A percentile compares a stretch with the other conserved stretches of the same genome.
Conservation (phyloP, 2,797 vertebrate genomes). For the Microctenopoma stevenorrisi region DNA sequence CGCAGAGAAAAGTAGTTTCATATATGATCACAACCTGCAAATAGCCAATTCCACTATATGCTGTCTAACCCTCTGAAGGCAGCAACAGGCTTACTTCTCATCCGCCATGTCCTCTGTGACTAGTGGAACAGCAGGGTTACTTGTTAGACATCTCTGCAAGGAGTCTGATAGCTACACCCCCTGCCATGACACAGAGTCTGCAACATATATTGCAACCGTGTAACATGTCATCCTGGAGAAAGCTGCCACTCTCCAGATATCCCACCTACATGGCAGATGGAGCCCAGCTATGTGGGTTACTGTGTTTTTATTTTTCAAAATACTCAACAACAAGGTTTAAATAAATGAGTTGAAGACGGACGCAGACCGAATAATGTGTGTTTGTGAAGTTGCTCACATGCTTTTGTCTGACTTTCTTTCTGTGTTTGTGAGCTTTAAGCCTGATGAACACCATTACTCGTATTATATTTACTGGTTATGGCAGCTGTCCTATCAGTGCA, state of each 20-base stretch:
- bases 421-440: conserved; percentile 32
- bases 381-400: conserved; percentile 25
- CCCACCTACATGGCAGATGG: conserved; percentile 34
- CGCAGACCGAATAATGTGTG: not conserved
- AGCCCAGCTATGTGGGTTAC: not conserved
- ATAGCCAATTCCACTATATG: conserved; percentile 18
- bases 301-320: conserved; percentile 8
- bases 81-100: conserved; percentile 41
- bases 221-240: conserved; percentile 28
- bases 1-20: conserved; percentile 2
- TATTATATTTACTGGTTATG: conserved; percentile 54
- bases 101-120: conserved; percentile 44
- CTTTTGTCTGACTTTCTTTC: conserved; percentile 44
- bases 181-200: conserved; percentile 43
- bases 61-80: conserved; percentile 24
- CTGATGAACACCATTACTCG: conserved; percentile 48
- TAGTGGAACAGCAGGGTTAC: conserved; percentile 56
- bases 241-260: conserved; percentile 33
- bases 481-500: conserved; percentile 39
- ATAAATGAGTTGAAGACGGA: conserved; percentile 6
- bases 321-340: conserved; percentile 18
- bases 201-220: conserved; percentile 31
- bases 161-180: conserved; percentile 54
- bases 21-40: conserved; percentile 18
- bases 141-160: conserved; percentile 57